Conservation (phyloP, 2,113 vertebrate genomes). For the Tyrannus savana region DNA sequence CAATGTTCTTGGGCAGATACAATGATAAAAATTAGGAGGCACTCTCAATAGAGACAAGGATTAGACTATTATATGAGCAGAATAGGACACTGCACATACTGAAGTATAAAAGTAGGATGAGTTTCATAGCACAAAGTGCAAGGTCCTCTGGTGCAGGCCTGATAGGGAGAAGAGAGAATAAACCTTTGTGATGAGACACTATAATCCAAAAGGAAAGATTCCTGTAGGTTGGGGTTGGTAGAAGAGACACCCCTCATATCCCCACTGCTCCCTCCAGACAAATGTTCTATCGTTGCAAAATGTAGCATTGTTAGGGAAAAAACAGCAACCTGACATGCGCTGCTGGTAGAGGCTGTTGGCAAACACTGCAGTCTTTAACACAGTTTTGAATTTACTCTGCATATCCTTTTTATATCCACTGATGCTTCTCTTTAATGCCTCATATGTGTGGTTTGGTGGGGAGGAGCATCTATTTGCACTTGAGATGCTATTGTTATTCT, state of each 20-base stretch:
- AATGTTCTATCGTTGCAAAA: background rate
- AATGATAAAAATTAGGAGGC: background rate
- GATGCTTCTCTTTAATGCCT: background rate
- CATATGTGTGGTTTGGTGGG: background rate
- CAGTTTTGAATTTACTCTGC: background rate
- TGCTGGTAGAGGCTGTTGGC: background rate
- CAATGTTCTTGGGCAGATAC: background rate
- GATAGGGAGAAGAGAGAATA: background rate
- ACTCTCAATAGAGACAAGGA: background rate
- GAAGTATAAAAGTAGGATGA: background rate
- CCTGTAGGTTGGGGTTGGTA: background rate
- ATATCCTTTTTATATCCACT: background rate
- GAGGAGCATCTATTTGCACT: background rate
- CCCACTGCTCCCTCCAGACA: background rate
- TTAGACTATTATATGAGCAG: background rate
- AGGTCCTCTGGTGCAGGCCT: background rate
- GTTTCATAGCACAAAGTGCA: background rate
- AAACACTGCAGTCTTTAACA: background rate
- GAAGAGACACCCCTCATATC: background rate
- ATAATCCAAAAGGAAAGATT: background rate
- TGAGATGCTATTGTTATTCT: background rate
- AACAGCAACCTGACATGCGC: accelerated
- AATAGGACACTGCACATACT: background rate
- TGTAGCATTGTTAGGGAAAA: background rate
- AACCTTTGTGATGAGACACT: background rate